Percentiles rank a stretch among this genome's conserved stretches.
These are phyloP conservation scores for Colostygia pectinataria DNA, from an alignment of 2,888 invertebrate genomes.

Conservation along the genomic window DNA sequence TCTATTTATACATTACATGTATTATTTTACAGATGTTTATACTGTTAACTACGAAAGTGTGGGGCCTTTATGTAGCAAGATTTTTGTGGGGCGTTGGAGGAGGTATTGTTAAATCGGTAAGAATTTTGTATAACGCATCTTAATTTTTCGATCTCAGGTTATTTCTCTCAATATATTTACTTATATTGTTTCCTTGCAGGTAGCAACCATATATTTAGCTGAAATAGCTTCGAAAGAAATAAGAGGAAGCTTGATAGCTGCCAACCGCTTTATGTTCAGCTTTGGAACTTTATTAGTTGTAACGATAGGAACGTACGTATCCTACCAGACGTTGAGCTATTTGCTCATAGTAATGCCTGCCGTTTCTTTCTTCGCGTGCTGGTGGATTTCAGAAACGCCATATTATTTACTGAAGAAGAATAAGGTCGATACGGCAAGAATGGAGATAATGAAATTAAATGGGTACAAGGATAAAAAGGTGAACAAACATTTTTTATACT, in stretches of 20 bases:
- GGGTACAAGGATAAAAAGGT: constrained; percentile 54
- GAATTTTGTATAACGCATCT: not conserved
- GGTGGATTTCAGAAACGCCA: constrained; percentile 83
- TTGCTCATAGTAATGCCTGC: constrained; percentile 66
- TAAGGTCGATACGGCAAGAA: constrained; percentile 62
- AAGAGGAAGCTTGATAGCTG: constrained; percentile 56
- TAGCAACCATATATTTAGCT: constrained; percentile 62
- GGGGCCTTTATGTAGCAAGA: constrained; percentile 68
- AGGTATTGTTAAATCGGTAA: constrained; percentile 66
- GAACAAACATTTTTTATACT: constrained; percentile 2
- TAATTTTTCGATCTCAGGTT: too few species aligned
- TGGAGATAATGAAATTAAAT: constrained; percentile 57
- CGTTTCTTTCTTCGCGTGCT: constrained; percentile 66
- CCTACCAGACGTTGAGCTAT: constrained; percentile 61
- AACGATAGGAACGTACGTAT: constrained; percentile 58
- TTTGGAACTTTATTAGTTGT: constrained; percentile 63
- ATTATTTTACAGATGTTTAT: constrained; percentile 56
- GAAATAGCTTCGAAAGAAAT: constrained; percentile 72
- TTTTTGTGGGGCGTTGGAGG: constrained; percentile 75
- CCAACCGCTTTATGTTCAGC: constrained; percentile 57
- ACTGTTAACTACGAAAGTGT: constrained; percentile 59
- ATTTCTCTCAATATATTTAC: too few species aligned
- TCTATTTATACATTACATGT: not conserved
- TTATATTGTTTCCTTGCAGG: constrained; percentile 43
- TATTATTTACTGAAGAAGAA: constrained; percentile 79